These are phyloP conservation scores for Leptopilina myrica DNA, from an alignment of 2,888 invertebrate species.

Conservation along the genomic window DNA sequence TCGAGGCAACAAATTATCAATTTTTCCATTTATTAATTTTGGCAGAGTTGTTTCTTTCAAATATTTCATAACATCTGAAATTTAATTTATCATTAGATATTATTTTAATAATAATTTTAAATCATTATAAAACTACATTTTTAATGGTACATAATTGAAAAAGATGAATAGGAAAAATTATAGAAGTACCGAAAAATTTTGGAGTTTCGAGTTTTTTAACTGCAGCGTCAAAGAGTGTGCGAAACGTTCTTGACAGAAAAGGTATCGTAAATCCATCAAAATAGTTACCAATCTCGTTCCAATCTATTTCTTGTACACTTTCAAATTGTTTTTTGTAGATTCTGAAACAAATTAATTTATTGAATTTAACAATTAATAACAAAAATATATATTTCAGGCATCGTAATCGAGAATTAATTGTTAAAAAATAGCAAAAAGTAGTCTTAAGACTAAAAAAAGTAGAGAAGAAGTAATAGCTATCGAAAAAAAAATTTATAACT, in stretches of 20 bases:
- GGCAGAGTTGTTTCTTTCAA: neutral
- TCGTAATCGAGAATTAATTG: neutral
- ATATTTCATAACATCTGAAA: conserved; percentile 15
- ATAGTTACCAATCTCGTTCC: neutral
- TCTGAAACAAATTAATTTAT: neutral
- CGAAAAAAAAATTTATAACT: too few species aligned
- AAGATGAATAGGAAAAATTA: too few species aligned
- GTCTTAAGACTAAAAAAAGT: neutral
- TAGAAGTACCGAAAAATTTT: neutral
- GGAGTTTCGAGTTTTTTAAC: neutral
- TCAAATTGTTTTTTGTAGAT: neutral
- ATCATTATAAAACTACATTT: neutral
- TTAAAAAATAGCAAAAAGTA: too few species aligned
- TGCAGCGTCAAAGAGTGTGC: neutral
- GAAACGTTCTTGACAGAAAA: conserved; percentile 4
- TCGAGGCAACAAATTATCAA: conserved; percentile 4
- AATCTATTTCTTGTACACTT: neutral
- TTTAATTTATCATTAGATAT: neutral
- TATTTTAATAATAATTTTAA: too few species aligned
- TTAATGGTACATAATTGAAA: neutral
- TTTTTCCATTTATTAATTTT: neutral
- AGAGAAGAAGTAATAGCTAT: too few species aligned
- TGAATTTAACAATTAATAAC: neutral
- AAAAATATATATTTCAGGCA: too few species aligned
- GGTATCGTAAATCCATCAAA: conserved; percentile 10